Evolutionary conservation across 1,140 invertebrate species (phyloP), one percentile per base, ranked within the genome.

Genomic region (Caenorhabditis tropicalis): DNA sequence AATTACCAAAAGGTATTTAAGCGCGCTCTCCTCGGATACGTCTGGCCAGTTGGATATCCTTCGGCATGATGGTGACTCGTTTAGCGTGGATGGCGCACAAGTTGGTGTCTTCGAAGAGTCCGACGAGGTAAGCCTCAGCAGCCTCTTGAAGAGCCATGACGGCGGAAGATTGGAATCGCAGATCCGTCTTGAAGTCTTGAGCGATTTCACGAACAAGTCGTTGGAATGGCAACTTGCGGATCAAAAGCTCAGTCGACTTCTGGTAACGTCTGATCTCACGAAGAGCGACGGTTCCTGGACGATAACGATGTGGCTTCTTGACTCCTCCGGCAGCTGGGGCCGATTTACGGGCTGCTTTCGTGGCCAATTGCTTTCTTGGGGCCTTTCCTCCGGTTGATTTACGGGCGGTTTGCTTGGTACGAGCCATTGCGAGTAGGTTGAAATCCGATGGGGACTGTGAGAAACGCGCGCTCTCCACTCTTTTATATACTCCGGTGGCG

Each of bases 31-130:
- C 91, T 46, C 91, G 88, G 84, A 91, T 92, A 82, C 95, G 94
- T 91, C 95, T 93, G 56, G 95, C 95, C 86, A 96, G 92, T 91
- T 97, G 96, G 89, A 97, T 97, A 90, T 97, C 96, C 92, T 96
- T 96, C 79, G 96, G 95, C 96, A 96, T 97, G 90, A 97, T 96
- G 87, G 96, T 97, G 39, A 97, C 95, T 90, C 95, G 94, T 92
- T 96, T 96, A 85, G 95, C 95, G 90, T 97, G 95, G 92, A 96
- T 96, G 86, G 95, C 95, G 92, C 95, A 96, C 93, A 96, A 93
- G 92, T 96, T 96, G 84, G 95, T 96, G 92, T 96, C 95, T 94
- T 96, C 96, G 93, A 91, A 96, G 15, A 96, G 93, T 88, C 95
- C 95, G 12, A 96, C 95, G 83, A 96, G 91, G 90, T 96, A 96